Percentiles rank a stretch among this genome's conserved stretches.
These are phyloP conservation scores for Selenia dentaria DNA, from an alignment of 2,888 invertebrate genomes.

Conservation along the genomic window DNA sequence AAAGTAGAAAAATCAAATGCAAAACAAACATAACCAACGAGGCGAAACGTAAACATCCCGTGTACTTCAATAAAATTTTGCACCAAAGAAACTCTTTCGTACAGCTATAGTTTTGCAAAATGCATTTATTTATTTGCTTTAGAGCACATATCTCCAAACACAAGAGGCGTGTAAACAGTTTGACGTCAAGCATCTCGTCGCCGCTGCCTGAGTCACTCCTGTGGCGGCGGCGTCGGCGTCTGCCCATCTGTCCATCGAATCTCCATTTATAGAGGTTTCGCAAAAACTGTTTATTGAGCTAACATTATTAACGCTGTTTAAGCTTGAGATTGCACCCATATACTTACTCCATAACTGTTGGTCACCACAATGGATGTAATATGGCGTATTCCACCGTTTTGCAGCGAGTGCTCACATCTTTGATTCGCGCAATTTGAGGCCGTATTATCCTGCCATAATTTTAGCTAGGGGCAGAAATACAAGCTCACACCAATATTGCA, in stretches of 20 bases:
- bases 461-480: too few species aligned
- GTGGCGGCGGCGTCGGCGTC: conserved; percentile 26
- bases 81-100: background rate
- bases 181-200: conserved; percentile 37
- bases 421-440: too few species aligned
- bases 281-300: conserved; percentile 30
- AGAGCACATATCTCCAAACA: conserved; percentile 16
- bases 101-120: background rate
- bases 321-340: too few species aligned
- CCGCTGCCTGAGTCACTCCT: conserved; percentile 51
- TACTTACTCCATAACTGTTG: too few species aligned
- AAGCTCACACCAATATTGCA: too few species aligned
- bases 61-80: background rate
- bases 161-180: conserved; percentile 44
- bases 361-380: too few species aligned
- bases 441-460: too few species aligned
- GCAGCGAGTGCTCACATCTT: too few species aligned
- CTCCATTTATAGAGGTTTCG: conserved; percentile 56
- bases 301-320: conserved; percentile 10
- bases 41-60: conserved; percentile 1
- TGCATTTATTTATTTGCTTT: conserved; percentile 9
- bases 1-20: too few species aligned
- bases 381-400: too few species aligned
- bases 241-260: conserved; percentile 52
- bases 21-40: too few species aligned